These are phyloP conservation scores for Nothoprocta pentlandii DNA, from an alignment of 2,113 vertebrate genomes.

Conservation along the genomic window DNA sequence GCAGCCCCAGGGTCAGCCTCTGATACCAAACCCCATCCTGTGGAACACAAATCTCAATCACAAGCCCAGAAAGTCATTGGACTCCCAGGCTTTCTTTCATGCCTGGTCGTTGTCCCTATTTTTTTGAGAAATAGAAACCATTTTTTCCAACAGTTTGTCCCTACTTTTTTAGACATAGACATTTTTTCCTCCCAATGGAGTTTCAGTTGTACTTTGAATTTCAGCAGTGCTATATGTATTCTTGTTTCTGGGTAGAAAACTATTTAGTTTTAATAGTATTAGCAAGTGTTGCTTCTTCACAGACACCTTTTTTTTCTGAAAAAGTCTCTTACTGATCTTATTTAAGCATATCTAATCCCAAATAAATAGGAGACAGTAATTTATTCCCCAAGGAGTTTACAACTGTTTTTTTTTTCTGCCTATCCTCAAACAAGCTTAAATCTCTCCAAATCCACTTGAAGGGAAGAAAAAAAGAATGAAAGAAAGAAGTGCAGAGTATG, in stretches of 20 bases:
- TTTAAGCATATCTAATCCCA: slow-evolving; percentile 54
- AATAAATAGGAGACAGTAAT: slow-evolving; percentile 52
- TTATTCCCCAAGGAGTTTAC: slow-evolving; percentile 46
- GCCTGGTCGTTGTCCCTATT: neutral
- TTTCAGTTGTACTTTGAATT: neutral
- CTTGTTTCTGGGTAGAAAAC: neutral
- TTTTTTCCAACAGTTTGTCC: neutral
- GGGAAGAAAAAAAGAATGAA: neutral
- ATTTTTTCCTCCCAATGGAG: neutral
- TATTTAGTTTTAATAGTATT: neutral
- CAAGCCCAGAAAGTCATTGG: neutral
- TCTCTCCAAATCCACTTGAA: slow-evolving; percentile 15
- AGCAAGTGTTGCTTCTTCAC: slow-evolving; percentile 35
- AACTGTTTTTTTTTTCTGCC: neutral
- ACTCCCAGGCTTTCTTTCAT: neutral
- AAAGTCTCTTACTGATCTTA: slow-evolving; percentile 36
- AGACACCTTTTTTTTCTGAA: neutral
- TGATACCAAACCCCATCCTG: neutral
- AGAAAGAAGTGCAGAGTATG: neutral
- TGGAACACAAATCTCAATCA: neutral
- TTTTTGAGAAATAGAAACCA: neutral
- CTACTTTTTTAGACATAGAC: neutral
- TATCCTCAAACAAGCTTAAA: slow-evolving; percentile 62
- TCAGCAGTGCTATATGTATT: neutral
- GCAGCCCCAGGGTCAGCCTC: neutral